A percentile compares a stretch with the other conserved stretches of the same genome.
Conservation (phyloP, 2,888 invertebrate species). For the Cantharis flavilabris region DNA sequence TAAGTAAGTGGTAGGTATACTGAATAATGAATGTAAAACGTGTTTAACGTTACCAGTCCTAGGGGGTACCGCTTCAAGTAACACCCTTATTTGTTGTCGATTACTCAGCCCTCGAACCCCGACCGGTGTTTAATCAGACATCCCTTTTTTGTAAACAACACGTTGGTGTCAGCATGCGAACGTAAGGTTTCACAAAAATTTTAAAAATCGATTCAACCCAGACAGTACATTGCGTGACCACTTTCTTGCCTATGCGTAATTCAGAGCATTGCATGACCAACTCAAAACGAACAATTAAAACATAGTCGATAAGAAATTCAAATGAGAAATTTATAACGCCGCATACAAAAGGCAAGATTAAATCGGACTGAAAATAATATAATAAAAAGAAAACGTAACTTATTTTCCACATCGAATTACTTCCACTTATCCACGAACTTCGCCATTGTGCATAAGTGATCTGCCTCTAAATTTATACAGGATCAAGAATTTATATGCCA, state of each 20-base stretch:
- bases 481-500: not conserved
- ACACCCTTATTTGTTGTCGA: slow-evolving; percentile 28
- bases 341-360: not conserved
- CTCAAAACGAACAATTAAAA: not conserved
- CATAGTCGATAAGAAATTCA: not conserved
- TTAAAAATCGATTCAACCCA: slow-evolving; percentile 7
- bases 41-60: slow-evolving; percentile 35
- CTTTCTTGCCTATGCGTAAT: not conserved
- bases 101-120: slow-evolving; percentile 22
- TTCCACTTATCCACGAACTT: not conserved
- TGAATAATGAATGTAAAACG: slow-evolving; percentile 45
- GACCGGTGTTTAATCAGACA: slow-evolving; percentile 16
- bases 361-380: not conserved
- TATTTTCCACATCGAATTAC: not conserved
- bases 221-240: slow-evolving; percentile 6
- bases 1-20: slow-evolving; percentile 45
- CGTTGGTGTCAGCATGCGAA: slow-evolving; percentile 7
- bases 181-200: slow-evolving; percentile 2
- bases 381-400: not conserved
- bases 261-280: not conserved
- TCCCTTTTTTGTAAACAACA: slow-evolving; percentile 17
- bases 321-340: not conserved
- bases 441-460: not conserved
- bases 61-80: slow-evolving; percentile 35
- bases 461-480: not conserved